Conservation (phyloP, 2,888 invertebrate genomes). For the Eurois occulta region DNA sequence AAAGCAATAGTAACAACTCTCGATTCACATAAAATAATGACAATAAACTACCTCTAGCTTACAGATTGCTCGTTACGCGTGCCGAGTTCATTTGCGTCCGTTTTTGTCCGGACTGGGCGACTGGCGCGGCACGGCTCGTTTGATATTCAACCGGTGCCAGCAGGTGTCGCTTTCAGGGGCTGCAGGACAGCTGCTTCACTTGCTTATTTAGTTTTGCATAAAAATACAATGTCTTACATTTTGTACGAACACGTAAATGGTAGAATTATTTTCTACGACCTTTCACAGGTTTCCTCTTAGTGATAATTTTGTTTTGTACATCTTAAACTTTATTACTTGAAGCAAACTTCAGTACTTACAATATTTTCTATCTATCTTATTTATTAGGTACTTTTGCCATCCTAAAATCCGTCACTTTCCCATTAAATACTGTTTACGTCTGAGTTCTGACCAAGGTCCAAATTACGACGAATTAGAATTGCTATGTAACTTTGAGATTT, state of each 20-base stretch:
- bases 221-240: constrained; percentile 49
- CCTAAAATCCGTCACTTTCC: not conserved
- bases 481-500: not conserved
- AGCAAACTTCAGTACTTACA: not conserved
- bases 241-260: not conserved
- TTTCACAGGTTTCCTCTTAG: not conserved
- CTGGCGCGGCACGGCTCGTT: constrained; percentile 52
- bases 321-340: not conserved
- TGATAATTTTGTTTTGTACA: not conserved
- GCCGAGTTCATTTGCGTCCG: constrained; percentile 45
- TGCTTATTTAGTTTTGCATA: constrained; percentile 47
- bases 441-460: not conserved
- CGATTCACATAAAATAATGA: not conserved
- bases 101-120: constrained; percentile 35
- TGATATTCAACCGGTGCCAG: constrained; percentile 62
- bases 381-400: not conserved
- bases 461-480: not conserved
- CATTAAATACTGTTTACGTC: not conserved
- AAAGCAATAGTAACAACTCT: not conserved
- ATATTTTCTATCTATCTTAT: too few species aligned
- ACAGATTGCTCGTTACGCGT: constrained; percentile 40
- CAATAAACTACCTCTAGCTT: constrained; percentile 10
- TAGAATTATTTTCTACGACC: not conserved
- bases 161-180: constrained; percentile 53
- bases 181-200: constrained; percentile 47